Evolutionary conservation across 92 coral and sea anemone species (phyloP).

Genomic region (Zoanthus sociatus): DNA sequence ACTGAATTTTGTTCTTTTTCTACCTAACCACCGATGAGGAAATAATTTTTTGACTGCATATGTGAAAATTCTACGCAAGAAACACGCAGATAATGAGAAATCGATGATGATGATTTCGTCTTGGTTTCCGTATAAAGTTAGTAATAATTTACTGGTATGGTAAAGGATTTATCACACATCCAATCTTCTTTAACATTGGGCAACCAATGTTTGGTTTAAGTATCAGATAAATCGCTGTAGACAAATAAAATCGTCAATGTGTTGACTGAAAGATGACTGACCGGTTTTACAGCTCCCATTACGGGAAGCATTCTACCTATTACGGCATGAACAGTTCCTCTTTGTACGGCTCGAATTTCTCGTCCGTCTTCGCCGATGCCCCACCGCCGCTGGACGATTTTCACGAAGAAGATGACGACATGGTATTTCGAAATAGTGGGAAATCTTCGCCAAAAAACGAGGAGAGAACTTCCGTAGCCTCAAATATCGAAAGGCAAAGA

Average conservation of each 20-base stretch:
- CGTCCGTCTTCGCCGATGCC: conserved; percentile 94
- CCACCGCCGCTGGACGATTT: conserved; percentile 99
- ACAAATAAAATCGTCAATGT: conserved; percentile 8
- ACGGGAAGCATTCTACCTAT: conserved; percentile 73
- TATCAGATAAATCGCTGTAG: neutral
- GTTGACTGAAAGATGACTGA: conserved; percentile 62
- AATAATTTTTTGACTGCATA: neutral
- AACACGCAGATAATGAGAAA: neutral
- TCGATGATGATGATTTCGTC: conserved; percentile 18
- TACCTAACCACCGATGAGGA: neutral
- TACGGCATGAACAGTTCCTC: conserved; percentile 86
- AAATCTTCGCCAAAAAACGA: conserved; percentile 61
- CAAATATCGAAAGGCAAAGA: conserved; percentile 19
- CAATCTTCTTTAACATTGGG: conserved; percentile 15
- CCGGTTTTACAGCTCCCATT: conserved; percentile 57
- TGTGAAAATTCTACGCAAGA: neutral
- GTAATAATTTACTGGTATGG: conserved; percentile 22
- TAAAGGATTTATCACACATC: neutral
- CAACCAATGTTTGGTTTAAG: conserved; percentile 11
- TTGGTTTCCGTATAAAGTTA: conserved; percentile 17
- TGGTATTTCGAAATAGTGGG: conserved; percentile 75
- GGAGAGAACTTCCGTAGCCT: conserved; percentile 39
- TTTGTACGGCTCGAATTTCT: conserved; percentile 93
- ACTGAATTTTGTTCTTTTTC: neutral
- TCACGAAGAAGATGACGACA: conserved; percentile 82